A percentile compares a stretch with the other conserved stretches of the same genome.
These are phyloP conservation scores for Smithornis capensis DNA, from an alignment of 2,113 vertebrate species.

Conservation along the genomic window DNA sequence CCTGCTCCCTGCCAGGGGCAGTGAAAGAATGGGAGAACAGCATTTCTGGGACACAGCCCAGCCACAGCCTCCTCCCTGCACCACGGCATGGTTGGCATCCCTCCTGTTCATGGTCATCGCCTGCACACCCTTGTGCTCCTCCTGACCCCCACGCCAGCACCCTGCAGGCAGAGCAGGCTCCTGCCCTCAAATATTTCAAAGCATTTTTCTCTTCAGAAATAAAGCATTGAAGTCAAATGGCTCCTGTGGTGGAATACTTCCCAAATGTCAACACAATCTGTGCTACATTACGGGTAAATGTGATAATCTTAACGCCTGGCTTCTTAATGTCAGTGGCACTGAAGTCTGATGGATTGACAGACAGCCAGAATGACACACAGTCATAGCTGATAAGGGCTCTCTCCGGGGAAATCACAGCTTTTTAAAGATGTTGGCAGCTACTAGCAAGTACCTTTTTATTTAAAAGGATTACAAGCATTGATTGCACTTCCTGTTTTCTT, in stretches of 20 bases:
- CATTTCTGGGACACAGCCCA: background rate
- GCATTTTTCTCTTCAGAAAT: conserved; percentile 40
- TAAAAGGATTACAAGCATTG: conserved; percentile 61
- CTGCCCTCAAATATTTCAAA: background rate
- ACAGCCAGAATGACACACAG: conserved; percentile 62
- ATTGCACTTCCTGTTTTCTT: conserved; percentile 34
- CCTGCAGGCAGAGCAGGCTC: background rate
- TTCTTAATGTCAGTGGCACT: conserved; percentile 73
- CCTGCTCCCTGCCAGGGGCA: background rate
- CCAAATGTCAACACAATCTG: conserved; percentile 79
- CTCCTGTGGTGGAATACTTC: conserved; percentile 73
- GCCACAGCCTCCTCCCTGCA: accelerated
- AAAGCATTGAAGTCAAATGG: conserved; percentile 68
- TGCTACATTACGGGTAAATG: conserved; percentile 71
- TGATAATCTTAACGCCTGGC: conserved; percentile 62
- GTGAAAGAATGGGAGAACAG: background rate
- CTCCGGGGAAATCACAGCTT: conserved; percentile 64
- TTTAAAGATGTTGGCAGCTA: conserved; percentile 52
- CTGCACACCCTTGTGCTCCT: background rate
- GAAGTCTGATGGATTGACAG: conserved; percentile 65
- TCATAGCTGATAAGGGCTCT: conserved; percentile 32
- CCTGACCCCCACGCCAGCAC: accelerated
- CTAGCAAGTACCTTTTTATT: conserved; percentile 57
- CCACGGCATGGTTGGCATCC: accelerated
- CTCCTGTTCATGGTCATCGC: accelerated